These are phyloP conservation scores for Chalcis sispes DNA, from an alignment of 2,888 invertebrate genomes.

Conservation along the genomic window DNA sequence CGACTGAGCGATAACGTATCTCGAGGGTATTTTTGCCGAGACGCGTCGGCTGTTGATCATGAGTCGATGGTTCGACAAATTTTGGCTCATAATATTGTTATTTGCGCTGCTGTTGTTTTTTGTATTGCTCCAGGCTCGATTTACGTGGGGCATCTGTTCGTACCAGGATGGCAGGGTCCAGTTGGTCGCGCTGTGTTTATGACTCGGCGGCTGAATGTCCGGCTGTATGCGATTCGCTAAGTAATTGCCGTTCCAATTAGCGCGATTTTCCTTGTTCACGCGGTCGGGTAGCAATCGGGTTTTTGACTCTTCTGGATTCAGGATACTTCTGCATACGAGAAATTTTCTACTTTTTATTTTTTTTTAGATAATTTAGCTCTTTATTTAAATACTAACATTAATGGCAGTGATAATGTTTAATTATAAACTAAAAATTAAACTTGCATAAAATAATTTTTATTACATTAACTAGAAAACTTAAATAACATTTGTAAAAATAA, in stretches of 20 bases:
- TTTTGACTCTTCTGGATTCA: constrained; percentile 48
- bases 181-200: constrained; percentile 68
- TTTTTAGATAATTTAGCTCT: not conserved
- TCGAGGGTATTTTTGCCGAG: constrained; percentile 78
- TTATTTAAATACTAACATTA: not conserved
- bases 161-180: constrained; percentile 72
- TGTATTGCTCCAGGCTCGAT: constrained; percentile 62
- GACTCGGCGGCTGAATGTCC: constrained; percentile 19
- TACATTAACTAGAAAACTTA: too few species aligned
- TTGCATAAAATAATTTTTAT: too few species aligned
- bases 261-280: constrained; percentile 76
- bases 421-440: too few species aligned
- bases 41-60: constrained; percentile 65
- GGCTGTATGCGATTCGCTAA: constrained; percentile 61
- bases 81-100: not conserved
- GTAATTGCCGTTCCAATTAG: constrained; percentile 77
- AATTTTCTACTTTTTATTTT: not conserved
- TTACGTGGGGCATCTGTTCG: constrained; percentile 65
- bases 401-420: too few species aligned
- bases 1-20: constrained; percentile 54
- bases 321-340: constrained; percentile 32
- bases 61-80: not conserved
- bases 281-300: constrained; percentile 68
- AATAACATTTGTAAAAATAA: too few species aligned
- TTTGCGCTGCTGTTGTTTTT: constrained; percentile 10